phyloP scores from a whole-genome alignment of 2,888 invertebrate species.

The Dexiosoma caninum region DNA sequence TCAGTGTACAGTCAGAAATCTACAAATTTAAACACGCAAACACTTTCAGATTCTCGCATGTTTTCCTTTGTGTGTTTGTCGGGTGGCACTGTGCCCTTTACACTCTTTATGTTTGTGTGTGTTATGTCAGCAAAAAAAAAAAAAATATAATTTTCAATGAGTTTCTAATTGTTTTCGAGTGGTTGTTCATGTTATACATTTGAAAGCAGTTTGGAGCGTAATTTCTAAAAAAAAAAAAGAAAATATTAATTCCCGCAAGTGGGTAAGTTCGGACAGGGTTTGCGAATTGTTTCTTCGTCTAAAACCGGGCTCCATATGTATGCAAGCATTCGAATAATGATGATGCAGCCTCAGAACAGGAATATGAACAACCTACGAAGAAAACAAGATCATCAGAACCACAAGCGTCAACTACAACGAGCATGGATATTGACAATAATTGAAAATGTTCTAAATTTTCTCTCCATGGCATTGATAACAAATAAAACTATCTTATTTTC shows the following conservation, averaged over 20 bases:
- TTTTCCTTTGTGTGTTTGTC: not conserved
- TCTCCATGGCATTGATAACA: too few relatives aligned
- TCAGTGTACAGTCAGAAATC: too few relatives aligned
- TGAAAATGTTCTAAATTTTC: too few relatives aligned
- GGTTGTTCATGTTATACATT: constrained; percentile 48
- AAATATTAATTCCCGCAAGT: not conserved
- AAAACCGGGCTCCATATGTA: too few relatives aligned
- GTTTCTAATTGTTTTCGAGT: constrained; percentile 62
- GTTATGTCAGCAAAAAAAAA: constrained; percentile 42
- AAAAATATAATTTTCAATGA: constrained; percentile 57
- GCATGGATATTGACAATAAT: too few relatives aligned
- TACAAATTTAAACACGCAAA: constrained; percentile 38
- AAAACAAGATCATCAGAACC: too few relatives aligned
- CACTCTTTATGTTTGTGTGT: not conserved
- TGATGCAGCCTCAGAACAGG: too few relatives aligned
- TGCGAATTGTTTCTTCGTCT: too few relatives aligned
- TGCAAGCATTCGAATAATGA: too few relatives aligned
- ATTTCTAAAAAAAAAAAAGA: not conserved
- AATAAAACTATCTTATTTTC: too few relatives aligned
- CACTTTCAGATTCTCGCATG: constrained; percentile 20
- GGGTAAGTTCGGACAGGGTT: not conserved
- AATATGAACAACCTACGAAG: too few relatives aligned
- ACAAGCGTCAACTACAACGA: too few relatives aligned
- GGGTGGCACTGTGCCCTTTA: not conserved
- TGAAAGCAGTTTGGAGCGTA: not conserved